Evolutionary conservation across 2,888 invertebrate species (phyloP), one percentile per base, ranked within the genome.

Genomic region (Spodoptera picta): DNA sequence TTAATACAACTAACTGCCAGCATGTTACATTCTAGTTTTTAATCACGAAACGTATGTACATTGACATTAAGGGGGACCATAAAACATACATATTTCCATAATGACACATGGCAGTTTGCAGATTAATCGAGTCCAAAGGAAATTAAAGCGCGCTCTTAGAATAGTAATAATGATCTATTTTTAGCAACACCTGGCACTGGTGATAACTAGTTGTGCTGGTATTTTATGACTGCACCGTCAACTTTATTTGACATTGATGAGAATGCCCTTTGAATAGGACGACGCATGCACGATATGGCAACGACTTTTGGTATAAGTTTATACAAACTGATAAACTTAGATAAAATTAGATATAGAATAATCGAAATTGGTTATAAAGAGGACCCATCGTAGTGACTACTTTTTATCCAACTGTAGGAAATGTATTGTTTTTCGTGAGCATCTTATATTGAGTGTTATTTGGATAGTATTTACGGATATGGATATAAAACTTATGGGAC

Each of bases 131-230:
- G 74, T 76, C 72, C 60, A 57, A 80, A 87, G 86, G 85, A 87
- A 87, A 88, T 89, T 87, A 85, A 89, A 87, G 83, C 81, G 73
- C 81, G 81, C 83, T 81, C 77, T 79, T 82, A 77, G 78, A 77
- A 76, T 67, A 55, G 75, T 83, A 87, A 90, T 49, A 84, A 81
- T 60, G 79, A 80, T 84, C 85, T 89, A 90, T 90, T 90, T 89
- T 85, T 79, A 84, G 60, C 66, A 65, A 77, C 92, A 91, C 87
- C 90, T 91, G 90, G 80, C 82, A 47, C 60, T 51, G 60, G 80
- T 83, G 83, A 85, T 86, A 87, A 91, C 91, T 83, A 65, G 91
- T 90, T 87, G 70, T 72, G 76, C 88, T 77, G 77, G 88, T 84
- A 82, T 82, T 72, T 60, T 74, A 79, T 82, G 75, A 75, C 61